Evolutionary conservation across 2,888 invertebrate species (phyloP).

Genomic region (Eutolmus rufibarbis): DNA sequence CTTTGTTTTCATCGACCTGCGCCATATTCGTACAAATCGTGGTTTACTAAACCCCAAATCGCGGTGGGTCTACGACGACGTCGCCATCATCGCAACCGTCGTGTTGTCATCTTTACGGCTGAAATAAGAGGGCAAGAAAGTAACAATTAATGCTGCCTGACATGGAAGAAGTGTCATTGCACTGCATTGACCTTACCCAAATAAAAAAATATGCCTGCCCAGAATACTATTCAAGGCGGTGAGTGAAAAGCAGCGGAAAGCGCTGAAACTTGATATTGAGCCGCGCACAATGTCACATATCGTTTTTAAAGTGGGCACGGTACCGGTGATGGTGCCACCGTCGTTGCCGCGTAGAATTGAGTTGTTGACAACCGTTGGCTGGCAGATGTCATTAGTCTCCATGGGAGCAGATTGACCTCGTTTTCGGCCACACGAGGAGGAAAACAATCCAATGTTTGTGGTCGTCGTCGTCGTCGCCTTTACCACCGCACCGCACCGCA

Average conservation of each 20-base stretch:
- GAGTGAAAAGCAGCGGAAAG: neutral
- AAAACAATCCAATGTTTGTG: neutral
- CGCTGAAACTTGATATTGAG: constrained; percentile 15
- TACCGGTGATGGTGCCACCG: neutral
- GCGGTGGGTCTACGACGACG: neutral
- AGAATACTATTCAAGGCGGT: neutral
- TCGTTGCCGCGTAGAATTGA: neutral
- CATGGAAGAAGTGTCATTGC: constrained; percentile 20
- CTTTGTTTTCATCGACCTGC: neutral
- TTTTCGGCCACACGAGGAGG: neutral
- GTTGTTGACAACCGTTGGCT: constrained; percentile 20
- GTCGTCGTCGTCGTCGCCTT: neutral
- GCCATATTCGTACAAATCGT: neutral
- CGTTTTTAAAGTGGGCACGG: neutral
- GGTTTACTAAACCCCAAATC: neutral
- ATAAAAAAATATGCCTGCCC: neutral
- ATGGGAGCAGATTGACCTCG: constrained; percentile 20
- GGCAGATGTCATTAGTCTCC: constrained; percentile 24
- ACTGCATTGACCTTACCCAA: constrained; percentile 34
- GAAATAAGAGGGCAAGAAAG: neutral
- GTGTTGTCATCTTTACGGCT: neutral
- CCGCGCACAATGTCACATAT: constrained; percentile 12
- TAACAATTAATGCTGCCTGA: neutral
- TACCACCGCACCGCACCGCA: neutral
- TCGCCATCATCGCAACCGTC: neutral